Evolutionary conservation across 2,888 invertebrate species (phyloP), one percentile per base, ranked within the genome.

Genomic region (Amorpha juglandis): DNA sequence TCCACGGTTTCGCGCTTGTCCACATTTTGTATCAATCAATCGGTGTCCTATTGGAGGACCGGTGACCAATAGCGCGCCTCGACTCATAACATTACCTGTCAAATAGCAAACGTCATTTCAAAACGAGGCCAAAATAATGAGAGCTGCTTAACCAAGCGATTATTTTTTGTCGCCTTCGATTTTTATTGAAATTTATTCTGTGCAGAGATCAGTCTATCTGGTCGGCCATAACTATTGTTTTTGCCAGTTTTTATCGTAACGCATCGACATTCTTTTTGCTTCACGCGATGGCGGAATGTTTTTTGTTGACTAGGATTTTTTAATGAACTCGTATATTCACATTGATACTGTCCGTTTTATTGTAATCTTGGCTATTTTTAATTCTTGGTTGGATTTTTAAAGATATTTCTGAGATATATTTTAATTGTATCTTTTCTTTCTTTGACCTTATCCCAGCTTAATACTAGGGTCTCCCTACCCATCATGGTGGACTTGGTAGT

Each of bases 21-120:
- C 69, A 74, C 80, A 78, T 74, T 69, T 70, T 73, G 72, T 85
- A 83, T 80, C 79, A 85, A 87, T 86, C 84, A 82, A 78, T 75
- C 73, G 67, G 68, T 58, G 12, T 68, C 74, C 76, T 77, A 92
- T 92, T 92, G 91, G 92, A 65, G 73, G 77, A 70, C 73, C 69
- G 58, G 63, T 71, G 76, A 77, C 91, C 92, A 91, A 92, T 91
- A 71, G 78, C 73, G 72, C 70, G 45, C 67, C 71, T 70, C 74
- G 70, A 67, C 69, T 76, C 69, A 74, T 76, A 74, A 78, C 83
- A 83, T 87, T 85, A 83, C 87, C 86, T 82, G 84, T 76, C 78
- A 80, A 80, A 81, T 81, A 79, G 78, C 76, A 82, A 79, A 78
- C 68, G 66, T 63, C 53, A 66, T 35, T 33, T 65, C 75, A 77